Evolutionary conservation across 2,888 invertebrate genomes (phyloP).

Genomic region (Phoenoteleia sp.): DNA sequence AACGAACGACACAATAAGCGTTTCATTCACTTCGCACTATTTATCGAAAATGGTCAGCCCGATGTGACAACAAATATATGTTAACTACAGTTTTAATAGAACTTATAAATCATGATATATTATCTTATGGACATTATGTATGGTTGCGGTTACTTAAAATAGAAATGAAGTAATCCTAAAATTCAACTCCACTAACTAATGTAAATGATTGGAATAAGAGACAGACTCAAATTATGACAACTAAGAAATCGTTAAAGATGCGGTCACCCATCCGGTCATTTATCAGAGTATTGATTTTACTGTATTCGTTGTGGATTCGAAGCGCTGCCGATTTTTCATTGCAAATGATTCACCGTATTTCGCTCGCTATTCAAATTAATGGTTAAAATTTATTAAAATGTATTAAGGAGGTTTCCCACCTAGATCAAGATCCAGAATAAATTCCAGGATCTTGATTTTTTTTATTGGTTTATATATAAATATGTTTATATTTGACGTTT

Average conservation of each 20-base stretch:
- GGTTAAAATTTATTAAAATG: no score
- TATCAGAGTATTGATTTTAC: constrained; percentile 52
- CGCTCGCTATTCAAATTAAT: no score
- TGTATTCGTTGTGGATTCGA: constrained; percentile 16
- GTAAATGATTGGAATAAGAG: constrained; percentile 38
- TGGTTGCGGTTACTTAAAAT: constrained; percentile 35
- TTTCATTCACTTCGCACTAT: constrained; percentile 1
- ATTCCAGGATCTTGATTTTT: no score
- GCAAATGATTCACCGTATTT: no score
- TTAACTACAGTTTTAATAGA: constrained; percentile 19
- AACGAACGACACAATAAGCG: background rate
- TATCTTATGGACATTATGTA: constrained; percentile 19
- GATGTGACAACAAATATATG: constrained; percentile 16
- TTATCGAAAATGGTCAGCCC: background rate
- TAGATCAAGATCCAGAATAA: no score
- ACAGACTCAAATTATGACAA: constrained; percentile 48
- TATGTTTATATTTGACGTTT: no score
- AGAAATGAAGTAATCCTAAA: constrained; percentile 55
- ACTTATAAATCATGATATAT: constrained; percentile 15
- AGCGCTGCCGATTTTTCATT: constrained; percentile 11
- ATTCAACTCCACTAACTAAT: constrained; percentile 39
- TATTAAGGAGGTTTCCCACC: no score
- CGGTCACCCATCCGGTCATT: constrained; percentile 35
- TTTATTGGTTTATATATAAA: no score
- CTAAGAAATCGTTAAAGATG: constrained; percentile 55